Conservation (phyloP, 1,140 invertebrate species). For the Hyphantria cunea region DNA sequence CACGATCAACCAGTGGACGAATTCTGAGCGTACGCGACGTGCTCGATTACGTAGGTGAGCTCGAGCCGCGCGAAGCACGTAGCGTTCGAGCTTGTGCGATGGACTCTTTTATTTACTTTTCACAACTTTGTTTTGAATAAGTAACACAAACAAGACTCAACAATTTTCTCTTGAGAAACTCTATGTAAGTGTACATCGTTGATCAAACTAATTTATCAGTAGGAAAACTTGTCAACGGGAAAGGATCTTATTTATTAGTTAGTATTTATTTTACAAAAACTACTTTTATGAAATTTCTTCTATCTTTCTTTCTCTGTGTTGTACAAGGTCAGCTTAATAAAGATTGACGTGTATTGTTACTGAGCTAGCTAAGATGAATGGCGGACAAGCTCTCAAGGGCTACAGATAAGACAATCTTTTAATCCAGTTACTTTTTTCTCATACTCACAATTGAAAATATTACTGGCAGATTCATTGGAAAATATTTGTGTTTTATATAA, state of each 20-base stretch:
- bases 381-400: background rate
- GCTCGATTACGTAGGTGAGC: constrained; percentile 23
- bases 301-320: background rate
- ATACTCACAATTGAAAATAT: no score
- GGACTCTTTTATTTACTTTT: constrained; percentile 24
- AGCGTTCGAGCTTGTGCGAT: constrained; percentile 3
- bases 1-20: constrained; percentile 66
- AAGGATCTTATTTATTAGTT: no score
- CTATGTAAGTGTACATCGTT: no score
- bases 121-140: constrained; percentile 5
- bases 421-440: constrained; percentile 21
- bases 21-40: constrained; percentile 29
- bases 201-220: no score
- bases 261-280: no score
- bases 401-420: constrained; percentile 8
- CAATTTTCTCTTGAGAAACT: background rate
- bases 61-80: constrained; percentile 1
- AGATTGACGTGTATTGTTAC: constrained; percentile 21
- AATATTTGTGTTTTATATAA: no score
- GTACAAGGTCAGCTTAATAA: constrained; percentile 21
- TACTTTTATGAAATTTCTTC: no score
- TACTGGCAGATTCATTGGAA: no score
- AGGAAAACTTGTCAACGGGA: no score
- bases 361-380: constrained; percentile 20
- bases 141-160: background rate